Evolutionary conservation across 2,113 vertebrate genomes (phyloP), one percentile per base, ranked within the genome.

Genomic region (Kryptolebias marmoratus): DNA sequence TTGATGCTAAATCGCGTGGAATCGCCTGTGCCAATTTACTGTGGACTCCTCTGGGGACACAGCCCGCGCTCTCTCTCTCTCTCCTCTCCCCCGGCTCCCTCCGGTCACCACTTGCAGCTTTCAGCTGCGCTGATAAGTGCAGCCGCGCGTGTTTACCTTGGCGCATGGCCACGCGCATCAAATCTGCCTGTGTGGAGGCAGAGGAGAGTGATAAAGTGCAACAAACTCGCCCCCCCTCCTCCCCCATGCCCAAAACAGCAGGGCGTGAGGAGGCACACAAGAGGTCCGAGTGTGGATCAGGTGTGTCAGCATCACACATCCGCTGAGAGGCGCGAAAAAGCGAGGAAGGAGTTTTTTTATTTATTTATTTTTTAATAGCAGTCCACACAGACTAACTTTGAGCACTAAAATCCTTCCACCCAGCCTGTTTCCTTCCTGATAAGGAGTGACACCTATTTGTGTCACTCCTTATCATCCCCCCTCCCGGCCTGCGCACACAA

Each of bases 371-470:
- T 27, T 53, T 11, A 42, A 48, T 15, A 45, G 10, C 4, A 49
- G 47, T 32, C 57, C 65, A 52, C 47, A 67, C 14, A 45, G 57
- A 55, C 76, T 49, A 61, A 55, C 76, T 77, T 68, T 58, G 67
- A 64, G 68, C 74, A 73, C 57, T 56, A 18, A 57, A 50, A 48
- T 32, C 42, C 58, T 27, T 32, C 39, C 39, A 71, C 28, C 66
- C 77, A 80, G 87, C 80, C 80, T 85, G 88, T 83, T 87, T 90
- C 89, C 89, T 80, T 66, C 75, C 78, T 75, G 89, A 91, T 90
- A 89, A 92, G 80, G 53, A 83, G 60, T 52, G 61, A 82, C 82
- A 83, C 83, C 70, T 78, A 61, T 47, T 57, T 55, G 52, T 48
- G 53, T 45, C 75, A 28, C 13, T 10, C 12, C 6, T 32, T 11